Evolutionary conservation across 2,888 invertebrate species (phyloP), one percentile per base, ranked within the genome.

Genomic region (Timema podura): DNA sequence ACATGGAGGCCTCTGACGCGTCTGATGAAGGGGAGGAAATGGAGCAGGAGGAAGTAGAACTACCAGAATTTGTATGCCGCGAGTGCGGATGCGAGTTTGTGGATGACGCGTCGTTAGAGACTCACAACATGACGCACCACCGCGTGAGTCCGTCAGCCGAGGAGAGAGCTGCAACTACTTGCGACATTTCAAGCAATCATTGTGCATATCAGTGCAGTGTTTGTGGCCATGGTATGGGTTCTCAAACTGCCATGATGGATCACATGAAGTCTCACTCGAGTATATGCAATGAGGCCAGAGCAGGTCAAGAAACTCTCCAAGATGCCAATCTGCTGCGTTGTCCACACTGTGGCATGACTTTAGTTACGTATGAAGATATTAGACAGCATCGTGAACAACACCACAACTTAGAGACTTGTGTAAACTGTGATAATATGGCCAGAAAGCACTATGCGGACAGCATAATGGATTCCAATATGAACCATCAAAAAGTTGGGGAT

Each of bases 1-100:
- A 88, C 84, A 85, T 89, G 84, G 91, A 88, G 82, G 91, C 90
- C 74, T 87, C 85, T 75, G 90, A 90, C 82, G 89, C 89, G 76
- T 89, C 89, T 70, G 82, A 83, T 77, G 67, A 68, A 46, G 69
- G 71, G 64, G 72, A 69, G 45, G 68, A 64, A 61, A 68, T 64
- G 48, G 61, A 68, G 66, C 74, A 75, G 71, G 72, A 71, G 66
- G 75, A 75, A 48, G 82, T 82, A 75, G 82, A 81, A 75, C 81
- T 83, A 74, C 83, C 83, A 71, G 79, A 83, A 71, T 83, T 84
- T 77, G 80, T 83, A 75, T 85, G 85, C 78, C 81, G 79, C 73
- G 80, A 80, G 76, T 85, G 85, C 79, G 85, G 85, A 71, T 85
- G 84, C 78, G 84, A 85, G 77, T 85, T 85, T 77, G 81, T 82